Conservation (phyloP, 2,113 vertebrate species). For the Mohoua ochrocephala region DNA sequence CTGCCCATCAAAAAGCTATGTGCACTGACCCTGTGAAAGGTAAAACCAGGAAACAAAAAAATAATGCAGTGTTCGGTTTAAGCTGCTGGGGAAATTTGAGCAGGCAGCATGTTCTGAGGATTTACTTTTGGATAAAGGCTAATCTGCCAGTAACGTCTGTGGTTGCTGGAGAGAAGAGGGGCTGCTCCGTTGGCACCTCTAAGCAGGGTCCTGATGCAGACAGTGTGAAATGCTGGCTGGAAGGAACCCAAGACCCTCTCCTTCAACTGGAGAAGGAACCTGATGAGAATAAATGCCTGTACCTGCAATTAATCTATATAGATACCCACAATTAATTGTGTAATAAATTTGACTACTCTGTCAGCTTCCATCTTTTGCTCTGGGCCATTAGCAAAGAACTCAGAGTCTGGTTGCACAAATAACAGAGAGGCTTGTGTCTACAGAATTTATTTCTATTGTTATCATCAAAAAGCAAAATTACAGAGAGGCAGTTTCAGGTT, state of each 20-base stretch:
- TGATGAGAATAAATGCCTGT: background rate
- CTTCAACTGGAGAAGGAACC: background rate
- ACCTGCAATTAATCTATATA: background rate
- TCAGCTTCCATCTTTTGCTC: background rate
- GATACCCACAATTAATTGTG: background rate
- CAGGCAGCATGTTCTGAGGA: background rate
- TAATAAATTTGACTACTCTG: background rate
- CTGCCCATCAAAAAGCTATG: background rate
- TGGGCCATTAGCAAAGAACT: background rate
- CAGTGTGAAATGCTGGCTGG: background rate
- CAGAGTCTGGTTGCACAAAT: background rate
- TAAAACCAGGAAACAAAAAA: background rate
- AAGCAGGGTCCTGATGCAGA: background rate
- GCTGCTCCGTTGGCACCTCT: background rate
- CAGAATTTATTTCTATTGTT: background rate
- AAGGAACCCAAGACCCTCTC: background rate
- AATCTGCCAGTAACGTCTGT: background rate
- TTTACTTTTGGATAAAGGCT: slow-evolving; percentile 8
- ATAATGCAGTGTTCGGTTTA: background rate
- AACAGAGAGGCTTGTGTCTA: background rate
- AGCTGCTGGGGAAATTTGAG: background rate
- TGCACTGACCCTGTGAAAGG: background rate
- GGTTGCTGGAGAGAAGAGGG: background rate
- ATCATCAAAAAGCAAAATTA: background rate
- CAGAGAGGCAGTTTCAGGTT: background rate